Conservation (phyloP, 2,113 vertebrate species). For the Geococcyx californianus region DNA sequence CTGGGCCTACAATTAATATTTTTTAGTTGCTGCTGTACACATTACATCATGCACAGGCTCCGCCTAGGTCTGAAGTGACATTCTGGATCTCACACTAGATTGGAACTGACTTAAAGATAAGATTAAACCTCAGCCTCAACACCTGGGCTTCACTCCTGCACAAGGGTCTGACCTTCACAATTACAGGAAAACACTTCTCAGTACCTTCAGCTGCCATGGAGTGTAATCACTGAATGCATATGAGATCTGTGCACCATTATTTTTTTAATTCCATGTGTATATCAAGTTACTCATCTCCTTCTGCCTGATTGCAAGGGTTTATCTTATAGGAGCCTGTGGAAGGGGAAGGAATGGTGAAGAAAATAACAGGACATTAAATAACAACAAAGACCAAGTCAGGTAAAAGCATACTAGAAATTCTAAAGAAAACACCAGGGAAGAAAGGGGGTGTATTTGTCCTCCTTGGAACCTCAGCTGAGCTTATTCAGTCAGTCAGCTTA, state of each 20-base stretch:
- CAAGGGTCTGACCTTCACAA: background rate
- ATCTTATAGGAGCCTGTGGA: background rate
- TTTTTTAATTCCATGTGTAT: background rate
- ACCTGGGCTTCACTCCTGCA: background rate
- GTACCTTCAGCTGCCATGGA: background rate
- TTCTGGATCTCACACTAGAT: background rate
- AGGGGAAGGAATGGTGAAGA: background rate
- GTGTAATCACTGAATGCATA: background rate
- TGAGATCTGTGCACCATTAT: background rate
- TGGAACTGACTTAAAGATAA: background rate
- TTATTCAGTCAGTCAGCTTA: background rate
- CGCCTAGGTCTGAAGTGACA: background rate
- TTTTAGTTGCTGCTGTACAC: background rate
- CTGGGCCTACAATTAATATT: background rate
- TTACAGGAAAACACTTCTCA: background rate
- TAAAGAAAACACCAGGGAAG: background rate
- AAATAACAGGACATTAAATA: background rate
- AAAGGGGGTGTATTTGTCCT: background rate
- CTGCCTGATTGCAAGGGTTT: background rate
- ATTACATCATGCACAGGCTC: background rate
- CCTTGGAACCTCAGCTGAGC: background rate
- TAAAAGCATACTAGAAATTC: background rate
- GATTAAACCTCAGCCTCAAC: background rate
- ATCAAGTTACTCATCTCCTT: background rate
- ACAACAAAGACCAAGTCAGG: background rate